These are phyloP conservation scores for Tragelaphus imberbis DNA, from an alignment of 2,113 vertebrate species.

Conservation along the genomic window DNA sequence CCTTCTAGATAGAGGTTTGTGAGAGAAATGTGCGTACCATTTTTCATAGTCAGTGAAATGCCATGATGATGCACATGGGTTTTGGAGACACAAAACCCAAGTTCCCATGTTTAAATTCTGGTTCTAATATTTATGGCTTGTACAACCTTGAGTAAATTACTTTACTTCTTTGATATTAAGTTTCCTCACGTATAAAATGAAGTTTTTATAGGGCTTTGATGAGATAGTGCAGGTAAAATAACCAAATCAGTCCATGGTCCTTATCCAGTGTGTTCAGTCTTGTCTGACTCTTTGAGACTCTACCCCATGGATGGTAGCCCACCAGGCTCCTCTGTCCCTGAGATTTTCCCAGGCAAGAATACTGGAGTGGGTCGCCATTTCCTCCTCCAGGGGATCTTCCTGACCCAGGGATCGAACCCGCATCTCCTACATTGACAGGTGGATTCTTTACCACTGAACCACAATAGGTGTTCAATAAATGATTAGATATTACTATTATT, in stretches of 20 bases:
- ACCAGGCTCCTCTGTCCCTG: not conserved
- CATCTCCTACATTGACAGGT: not conserved
- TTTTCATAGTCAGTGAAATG: conserved; percentile 14
- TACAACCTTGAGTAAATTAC: not conserved
- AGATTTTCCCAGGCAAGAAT: not conserved
- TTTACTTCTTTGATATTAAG: not conserved
- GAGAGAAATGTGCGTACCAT: not conserved
- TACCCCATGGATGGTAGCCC: not conserved
- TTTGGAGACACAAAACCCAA: not conserved
- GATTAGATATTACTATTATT: not conserved
- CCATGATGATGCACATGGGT: not conserved
- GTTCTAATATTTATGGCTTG: not conserved
- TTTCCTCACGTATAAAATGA: not conserved
- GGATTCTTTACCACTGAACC: not conserved
- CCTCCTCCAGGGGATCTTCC: not conserved
- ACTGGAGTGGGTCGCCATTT: not conserved
- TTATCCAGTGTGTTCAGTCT: not conserved
- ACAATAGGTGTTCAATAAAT: not conserved
- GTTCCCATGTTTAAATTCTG: not conserved
- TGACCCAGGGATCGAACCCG: not conserved
- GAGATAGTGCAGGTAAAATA: not conserved
- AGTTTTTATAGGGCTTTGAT: not conserved
- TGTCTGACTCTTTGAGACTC: not conserved
- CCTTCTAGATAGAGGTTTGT: not conserved
- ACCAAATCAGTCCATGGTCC: not conserved